Percentiles rank a stretch among this genome's conserved stretches.
Conservation (phyloP, 1,140 invertebrate species). For the Musca domestica region DNA sequence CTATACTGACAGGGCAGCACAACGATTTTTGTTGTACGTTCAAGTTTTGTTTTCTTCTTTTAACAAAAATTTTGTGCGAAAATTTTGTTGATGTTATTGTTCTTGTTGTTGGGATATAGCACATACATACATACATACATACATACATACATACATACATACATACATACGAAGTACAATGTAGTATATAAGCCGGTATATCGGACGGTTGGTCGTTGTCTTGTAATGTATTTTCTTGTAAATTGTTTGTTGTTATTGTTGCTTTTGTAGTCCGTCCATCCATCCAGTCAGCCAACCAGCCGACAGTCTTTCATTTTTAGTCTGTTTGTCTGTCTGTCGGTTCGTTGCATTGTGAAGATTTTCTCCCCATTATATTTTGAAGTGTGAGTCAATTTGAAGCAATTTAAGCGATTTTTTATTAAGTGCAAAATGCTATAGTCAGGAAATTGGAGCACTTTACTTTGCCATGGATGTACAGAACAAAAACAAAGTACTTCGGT, state of each 20-base stretch:
- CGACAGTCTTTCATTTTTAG: too few relatives aligned
- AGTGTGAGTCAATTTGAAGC: conserved; percentile 20
- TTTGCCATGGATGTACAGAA: too few relatives aligned
- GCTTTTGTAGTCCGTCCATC: background rate
- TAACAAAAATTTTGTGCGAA: conserved; percentile 18
- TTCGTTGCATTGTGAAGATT: background rate
- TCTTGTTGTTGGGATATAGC: too few relatives aligned
- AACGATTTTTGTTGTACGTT: conserved; percentile 18
- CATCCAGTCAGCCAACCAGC: too few relatives aligned
- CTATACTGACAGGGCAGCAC: conserved; percentile 14
- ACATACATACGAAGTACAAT: too few relatives aligned
- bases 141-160: too few relatives aligned
- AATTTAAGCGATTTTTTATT: conserved; percentile 21
- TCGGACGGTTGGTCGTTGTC: background rate
- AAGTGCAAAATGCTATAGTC: conserved; percentile 8
- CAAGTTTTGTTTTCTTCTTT: conserved; percentile 9
- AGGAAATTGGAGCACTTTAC: conserved; percentile 16
- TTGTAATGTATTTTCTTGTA: conserved; percentile 4
- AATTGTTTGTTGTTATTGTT: conserved; percentile 6
- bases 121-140: too few relatives aligned
- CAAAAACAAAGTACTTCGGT: too few relatives aligned
- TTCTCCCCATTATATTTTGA: conserved; percentile 10
- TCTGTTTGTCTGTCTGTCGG: background rate
- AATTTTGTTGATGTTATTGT: background rate
- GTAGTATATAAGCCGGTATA: background rate